phyloP scores from a whole-genome alignment of 2,888 invertebrate species.

The Sinelater perroti region DNA sequence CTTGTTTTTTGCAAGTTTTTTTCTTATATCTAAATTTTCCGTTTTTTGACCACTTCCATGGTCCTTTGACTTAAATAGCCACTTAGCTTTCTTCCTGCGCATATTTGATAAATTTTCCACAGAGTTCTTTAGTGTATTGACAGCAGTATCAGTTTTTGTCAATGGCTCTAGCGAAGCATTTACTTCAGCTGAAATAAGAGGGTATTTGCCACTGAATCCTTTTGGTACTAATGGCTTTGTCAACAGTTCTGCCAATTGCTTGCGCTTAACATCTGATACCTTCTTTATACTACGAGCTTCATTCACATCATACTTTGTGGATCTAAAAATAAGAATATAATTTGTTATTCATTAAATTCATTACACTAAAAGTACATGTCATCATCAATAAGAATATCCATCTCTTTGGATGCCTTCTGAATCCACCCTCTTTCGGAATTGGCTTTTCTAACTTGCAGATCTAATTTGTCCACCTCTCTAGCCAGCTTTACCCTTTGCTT shows the following conservation, averaged over 20 bases:
- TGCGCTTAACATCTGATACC: conserved; percentile 61
- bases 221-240: conserved; percentile 71
- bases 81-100: conserved; percentile 46
- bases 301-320: conserved; percentile 48
- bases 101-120: conserved; percentile 51
- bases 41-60: neutral
- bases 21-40: neutral
- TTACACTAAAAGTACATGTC: conserved; percentile 62
- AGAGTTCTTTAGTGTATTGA: conserved; percentile 66
- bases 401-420: conserved; percentile 84
- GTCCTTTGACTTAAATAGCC: conserved; percentile 49
- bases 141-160: conserved; percentile 58
- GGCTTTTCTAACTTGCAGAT: conserved; percentile 70
- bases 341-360: conserved; percentile 2
- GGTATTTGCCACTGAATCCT: conserved; percentile 74
- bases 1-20: neutral
- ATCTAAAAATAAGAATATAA: conserved; percentile 10
- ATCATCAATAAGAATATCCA: conserved; percentile 91
- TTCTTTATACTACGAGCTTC: conserved; percentile 53
- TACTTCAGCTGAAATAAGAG: conserved; percentile 53
- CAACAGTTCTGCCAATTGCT: conserved; percentile 65
- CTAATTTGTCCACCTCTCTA: conserved; percentile 79
- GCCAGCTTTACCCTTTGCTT: conserved; percentile 80
- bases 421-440: conserved; percentile 84
- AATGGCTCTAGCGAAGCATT: conserved; percentile 46